A percentile compares a stretch with the other conserved stretches of the same genome.
These are phyloP conservation scores for Percopsis transmontana DNA, from an alignment of 2,113 vertebrate genomes.

Conservation along the genomic window DNA sequence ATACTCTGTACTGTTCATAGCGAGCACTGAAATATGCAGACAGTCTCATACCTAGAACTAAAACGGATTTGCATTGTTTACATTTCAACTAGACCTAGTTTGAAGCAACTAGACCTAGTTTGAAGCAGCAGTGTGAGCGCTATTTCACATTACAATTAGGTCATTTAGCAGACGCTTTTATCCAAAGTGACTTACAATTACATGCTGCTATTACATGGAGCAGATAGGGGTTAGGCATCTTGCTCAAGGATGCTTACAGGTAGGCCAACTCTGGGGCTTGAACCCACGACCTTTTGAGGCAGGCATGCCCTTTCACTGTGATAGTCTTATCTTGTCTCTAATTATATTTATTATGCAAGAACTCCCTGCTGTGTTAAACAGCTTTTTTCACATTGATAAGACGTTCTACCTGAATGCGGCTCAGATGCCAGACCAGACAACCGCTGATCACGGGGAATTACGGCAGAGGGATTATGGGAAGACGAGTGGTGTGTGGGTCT, in stretches of 20 bases:
- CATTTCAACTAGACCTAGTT: not conserved
- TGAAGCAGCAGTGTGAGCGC: too few species aligned
- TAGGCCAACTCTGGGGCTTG: too few species aligned
- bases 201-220: too few species aligned
- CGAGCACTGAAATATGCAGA: not conserved
- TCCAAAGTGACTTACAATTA: too few species aligned
- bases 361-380: slow-evolving; percentile 60
- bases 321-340: slow-evolving; percentile 46
- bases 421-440: slow-evolving; percentile 1
- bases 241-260: too few species aligned
- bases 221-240: too few species aligned
- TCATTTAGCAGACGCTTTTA: too few species aligned
- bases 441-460: slow-evolving; percentile 41
- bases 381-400: slow-evolving; percentile 61
- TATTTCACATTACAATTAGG: too few species aligned
- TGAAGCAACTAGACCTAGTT: too few species aligned
- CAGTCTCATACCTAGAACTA: not conserved
- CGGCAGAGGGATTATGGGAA: slow-evolving; percentile 25
- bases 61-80: not conserved
- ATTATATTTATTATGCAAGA: slow-evolving; percentile 65
- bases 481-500: slow-evolving; percentile 12
- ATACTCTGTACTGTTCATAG: not conserved
- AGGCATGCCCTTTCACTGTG: slow-evolving; percentile 46
- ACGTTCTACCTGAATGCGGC: slow-evolving; percentile 39
- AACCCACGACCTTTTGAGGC: slow-evolving; percentile 41